Evolutionary conservation across 2,888 invertebrate genomes (phyloP), one percentile per base, ranked within the genome.

Genomic region (Heliconius hortense): DNA sequence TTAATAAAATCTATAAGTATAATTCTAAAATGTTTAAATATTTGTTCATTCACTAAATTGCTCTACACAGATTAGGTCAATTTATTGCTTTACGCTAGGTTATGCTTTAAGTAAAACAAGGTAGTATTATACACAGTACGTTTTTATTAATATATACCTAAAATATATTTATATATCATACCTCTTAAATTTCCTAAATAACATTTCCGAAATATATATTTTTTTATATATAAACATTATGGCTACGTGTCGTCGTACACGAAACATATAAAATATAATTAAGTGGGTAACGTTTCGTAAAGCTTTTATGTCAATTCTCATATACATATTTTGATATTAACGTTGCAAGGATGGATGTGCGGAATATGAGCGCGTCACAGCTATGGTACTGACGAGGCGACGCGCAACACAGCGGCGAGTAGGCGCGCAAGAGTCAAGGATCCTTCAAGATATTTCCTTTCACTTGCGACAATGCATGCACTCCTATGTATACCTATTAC

Each of bases 371-470:
- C 77, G 80, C 79, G 79, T 81, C 79, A 78, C 80, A 79, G 79
- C 80, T 79, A 80, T 80, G 78, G 76, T 79, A 81, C 77, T 78
- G 79, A 80, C 81, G 81, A 77, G 79, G 80, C 81, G 82, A 78
- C 82, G 82, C 75, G 76, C 81, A 79, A 78, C 83, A 80, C 82
- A 78, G 77, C 82, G 81, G 78, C 81, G 85, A 88, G 91, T 89
- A 89, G 89, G 91, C 90, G 91, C 91, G 87, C 89, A 84, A 88
- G 84, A 91, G 89, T 93, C 93, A 93, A 93, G 92, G 93, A 93
- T 93, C 87, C 91, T 88, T 88, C 89, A 89, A 92, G 90, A 92
- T 92, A 93, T 93, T 93, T 92, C 93, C 93, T 93, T 94, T 94
- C 93, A 93, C 93, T 92, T 90, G 87, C 88, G 91, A 92, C 93